phyloP scores from a whole-genome alignment of 2,113 vertebrate species.

The Artemisiospiza belli region DNA sequence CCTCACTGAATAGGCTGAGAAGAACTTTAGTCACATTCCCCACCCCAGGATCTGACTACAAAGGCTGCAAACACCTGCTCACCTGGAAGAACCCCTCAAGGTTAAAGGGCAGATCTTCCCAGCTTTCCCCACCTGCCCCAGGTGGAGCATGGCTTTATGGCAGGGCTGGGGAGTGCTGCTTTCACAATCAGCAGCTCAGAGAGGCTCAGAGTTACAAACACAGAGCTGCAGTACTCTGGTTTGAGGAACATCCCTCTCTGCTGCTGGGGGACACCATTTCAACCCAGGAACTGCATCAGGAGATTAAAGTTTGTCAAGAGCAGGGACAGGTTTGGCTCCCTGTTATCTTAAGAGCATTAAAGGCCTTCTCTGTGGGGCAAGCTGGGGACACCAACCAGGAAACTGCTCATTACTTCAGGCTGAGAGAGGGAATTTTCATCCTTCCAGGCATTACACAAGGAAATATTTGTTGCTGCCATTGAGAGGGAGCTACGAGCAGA shows the following conservation, averaged over 20 bases:
- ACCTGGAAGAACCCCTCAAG: neutral
- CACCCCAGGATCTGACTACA: neutral
- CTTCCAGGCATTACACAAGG: neutral
- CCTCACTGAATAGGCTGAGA: neutral
- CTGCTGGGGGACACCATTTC: neutral
- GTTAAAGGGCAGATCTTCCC: neutral
- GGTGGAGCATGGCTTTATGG: accelerated
- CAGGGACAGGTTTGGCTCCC: neutral
- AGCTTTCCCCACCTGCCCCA: neutral
- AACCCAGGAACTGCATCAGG: neutral
- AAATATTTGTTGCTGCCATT: neutral
- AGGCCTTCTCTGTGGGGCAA: neutral
- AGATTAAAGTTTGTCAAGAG: neutral
- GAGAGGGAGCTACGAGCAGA: neutral
- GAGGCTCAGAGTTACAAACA: neutral
- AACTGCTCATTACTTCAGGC: neutral
- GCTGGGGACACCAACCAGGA: neutral
- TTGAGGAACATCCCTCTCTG: neutral
- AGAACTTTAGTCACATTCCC: neutral
- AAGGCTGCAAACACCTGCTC: neutral
- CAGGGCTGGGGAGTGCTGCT: neutral
- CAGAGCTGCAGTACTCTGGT: accelerated
- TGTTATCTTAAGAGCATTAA: neutral
- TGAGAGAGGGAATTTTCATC: neutral
- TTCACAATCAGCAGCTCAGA: neutral